Evolutionary conservation across 1,140 invertebrate species (phyloP).

Genomic region (Sinonovacula constricta): DNA sequence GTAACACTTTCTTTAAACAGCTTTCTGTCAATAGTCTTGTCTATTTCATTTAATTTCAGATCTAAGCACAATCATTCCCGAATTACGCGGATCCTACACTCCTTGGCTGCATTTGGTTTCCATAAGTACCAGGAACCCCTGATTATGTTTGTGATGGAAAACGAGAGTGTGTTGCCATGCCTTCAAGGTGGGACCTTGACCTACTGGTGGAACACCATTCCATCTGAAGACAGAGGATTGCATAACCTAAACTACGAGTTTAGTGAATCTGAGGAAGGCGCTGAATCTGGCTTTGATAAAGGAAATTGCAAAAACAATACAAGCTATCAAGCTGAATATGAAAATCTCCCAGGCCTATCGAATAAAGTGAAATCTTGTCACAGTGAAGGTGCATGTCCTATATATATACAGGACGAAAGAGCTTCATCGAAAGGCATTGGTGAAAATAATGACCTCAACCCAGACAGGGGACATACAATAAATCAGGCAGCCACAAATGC

Average conservation of each 20-base stretch:
- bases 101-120: conserved; percentile 15
- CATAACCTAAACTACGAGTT: background rate
- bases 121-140: background rate
- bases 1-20: background rate
- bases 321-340: too few relatives aligned
- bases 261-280: background rate
- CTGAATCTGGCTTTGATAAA: background rate
- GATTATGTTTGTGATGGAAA: conserved; percentile 8
- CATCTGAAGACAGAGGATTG: background rate
- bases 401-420: too few relatives aligned
- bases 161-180: background rate
- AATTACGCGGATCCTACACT: conserved; percentile 29
- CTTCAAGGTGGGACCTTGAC: background rate
- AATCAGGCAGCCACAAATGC: background rate
- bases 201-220: conserved; percentile 7
- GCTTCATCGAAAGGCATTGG: background rate
- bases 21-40: background rate
- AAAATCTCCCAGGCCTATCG: too few relatives aligned
- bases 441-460: background rate
- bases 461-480: background rate
- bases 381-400: too few relatives aligned
- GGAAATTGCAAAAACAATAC: background rate
- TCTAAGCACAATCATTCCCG: conserved; percentile 23
- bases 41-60: conserved; percentile 13
- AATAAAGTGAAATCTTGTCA: too few relatives aligned